Percentiles rank a stretch among this genome's conserved stretches.
phyloP scores from a whole-genome alignment of 2,888 invertebrate genomes.

The Drosophila melanocephala region DNA sequence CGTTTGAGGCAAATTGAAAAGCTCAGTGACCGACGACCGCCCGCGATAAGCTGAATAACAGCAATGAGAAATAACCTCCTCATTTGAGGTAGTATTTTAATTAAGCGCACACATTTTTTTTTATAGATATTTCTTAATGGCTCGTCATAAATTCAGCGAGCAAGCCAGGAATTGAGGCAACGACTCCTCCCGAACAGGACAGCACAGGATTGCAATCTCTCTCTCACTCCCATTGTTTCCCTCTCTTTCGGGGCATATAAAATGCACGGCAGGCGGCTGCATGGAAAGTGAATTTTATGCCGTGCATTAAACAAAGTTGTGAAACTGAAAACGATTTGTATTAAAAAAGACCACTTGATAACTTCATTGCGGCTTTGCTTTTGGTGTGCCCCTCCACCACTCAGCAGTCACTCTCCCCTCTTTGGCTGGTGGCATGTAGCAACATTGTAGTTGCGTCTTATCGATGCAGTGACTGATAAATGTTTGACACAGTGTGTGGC shows the following conservation, averaged over 20 bases:
- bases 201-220: background rate
- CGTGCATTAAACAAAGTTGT: conserved; percentile 73
- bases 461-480: conserved; percentile 73
- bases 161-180: background rate
- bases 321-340: conserved; percentile 66
- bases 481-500: conserved; percentile 76
- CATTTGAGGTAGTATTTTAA: conserved; percentile 65
- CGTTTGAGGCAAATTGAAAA: conserved; percentile 70
- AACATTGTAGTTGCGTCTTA: conserved; percentile 73
- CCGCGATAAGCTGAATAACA: conserved; percentile 31
- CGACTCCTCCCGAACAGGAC: background rate
- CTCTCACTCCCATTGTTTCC: background rate
- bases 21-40: conserved; percentile 48
- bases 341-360: conserved; percentile 58
- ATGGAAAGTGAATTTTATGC: conserved; percentile 75
- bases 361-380: conserved; percentile 55
- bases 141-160: conserved; percentile 59
- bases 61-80: conserved; percentile 10
- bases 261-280: conserved; percentile 1
- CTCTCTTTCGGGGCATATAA: background rate
- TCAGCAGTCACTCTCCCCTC: no score
- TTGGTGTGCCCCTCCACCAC: background rate
- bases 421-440: conserved; percentile 41
- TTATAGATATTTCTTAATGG: conserved; percentile 77
- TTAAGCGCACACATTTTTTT: conserved; percentile 68